A percentile compares a stretch with the other conserved stretches of the same genome.
Evolutionary conservation across 2,797 vertebrate species (phyloP).

Genomic region (Sus cebifrons): DNA sequence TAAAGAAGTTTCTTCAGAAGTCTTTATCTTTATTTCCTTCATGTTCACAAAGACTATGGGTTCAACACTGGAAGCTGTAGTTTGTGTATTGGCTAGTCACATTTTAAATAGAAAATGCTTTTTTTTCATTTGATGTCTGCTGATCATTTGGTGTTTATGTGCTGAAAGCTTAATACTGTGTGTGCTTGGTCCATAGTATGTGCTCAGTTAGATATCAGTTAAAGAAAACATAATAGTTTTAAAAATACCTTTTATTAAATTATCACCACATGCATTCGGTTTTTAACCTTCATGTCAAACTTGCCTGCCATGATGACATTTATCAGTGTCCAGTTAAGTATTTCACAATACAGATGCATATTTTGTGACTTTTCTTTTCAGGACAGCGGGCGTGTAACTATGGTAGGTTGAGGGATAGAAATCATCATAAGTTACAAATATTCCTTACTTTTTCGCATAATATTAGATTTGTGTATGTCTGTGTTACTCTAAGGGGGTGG

Average conservation of each 20-base stretch:
- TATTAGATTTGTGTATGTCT: not conserved
- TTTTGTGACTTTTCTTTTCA: slow-evolving; percentile 72
- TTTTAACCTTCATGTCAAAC: slow-evolving; percentile 56
- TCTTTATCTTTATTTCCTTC: not conserved
- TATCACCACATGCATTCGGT: not conserved
- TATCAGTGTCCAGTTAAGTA: not conserved
- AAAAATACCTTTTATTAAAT: not conserved
- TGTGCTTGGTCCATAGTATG: not conserved
- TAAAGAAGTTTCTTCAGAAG: not conserved
- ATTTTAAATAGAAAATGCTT: not conserved
- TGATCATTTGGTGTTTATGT: not conserved
- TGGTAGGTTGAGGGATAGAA: slow-evolving; percentile 68
- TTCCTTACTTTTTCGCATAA: slow-evolving; percentile 67
- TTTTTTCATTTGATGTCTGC: not conserved
- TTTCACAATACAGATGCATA: slow-evolving; percentile 51
- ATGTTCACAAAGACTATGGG: not conserved
- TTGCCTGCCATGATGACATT: not conserved
- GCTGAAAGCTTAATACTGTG: not conserved
- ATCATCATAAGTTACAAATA: slow-evolving; percentile 37
- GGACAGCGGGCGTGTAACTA: slow-evolving; percentile 71
- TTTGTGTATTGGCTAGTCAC: not conserved
- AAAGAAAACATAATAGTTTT: not conserved
- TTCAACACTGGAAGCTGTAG: not conserved
- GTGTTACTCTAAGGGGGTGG: not conserved
- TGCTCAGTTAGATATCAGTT: not conserved